phyloP scores from a whole-genome alignment of 2,797 vertebrate genomes.

The Anabas testudineus region DNA sequence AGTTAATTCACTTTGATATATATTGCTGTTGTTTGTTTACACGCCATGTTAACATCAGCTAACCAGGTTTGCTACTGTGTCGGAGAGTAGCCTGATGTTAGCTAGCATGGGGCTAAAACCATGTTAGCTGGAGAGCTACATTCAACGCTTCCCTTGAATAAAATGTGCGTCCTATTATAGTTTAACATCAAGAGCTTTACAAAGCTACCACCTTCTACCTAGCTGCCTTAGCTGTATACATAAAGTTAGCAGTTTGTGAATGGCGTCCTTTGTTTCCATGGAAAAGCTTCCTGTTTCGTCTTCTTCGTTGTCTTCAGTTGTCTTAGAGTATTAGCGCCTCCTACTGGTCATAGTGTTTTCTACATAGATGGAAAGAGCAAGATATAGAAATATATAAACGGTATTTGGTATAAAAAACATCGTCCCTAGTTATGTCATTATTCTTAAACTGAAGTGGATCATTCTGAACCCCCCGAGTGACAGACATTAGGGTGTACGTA shows the following conservation, averaged over 20 bases:
- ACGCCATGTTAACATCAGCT: too few species aligned
- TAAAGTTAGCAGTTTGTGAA: background rate
- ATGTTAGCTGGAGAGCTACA: background rate
- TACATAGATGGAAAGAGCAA: too few species aligned
- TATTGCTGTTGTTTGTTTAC: background rate
- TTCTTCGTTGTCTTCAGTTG: background rate
- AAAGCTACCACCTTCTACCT: background rate
- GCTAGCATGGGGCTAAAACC: background rate
- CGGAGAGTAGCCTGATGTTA: background rate
- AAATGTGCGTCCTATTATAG: too few species aligned
- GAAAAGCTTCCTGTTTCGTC: background rate
- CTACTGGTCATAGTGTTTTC: background rate
- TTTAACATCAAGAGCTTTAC: background rate
- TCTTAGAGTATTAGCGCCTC: background rate
- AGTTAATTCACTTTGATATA: background rate
- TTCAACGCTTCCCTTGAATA: too few species aligned
- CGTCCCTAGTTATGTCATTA: too few species aligned
- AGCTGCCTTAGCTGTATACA: too few species aligned
- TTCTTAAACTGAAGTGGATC: too few species aligned
- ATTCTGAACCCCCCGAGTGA: too few species aligned
- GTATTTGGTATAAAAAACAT: background rate
- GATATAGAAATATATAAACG: background rate
- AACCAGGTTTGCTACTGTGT: rapidly evolving
- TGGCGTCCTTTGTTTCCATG: constrained; percentile 59
- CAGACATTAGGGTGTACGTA: too few species aligned